Evolutionary conservation across 2,797 vertebrate species (phyloP).

Genomic region (Periophthalmus magnuspinnatus): DNA sequence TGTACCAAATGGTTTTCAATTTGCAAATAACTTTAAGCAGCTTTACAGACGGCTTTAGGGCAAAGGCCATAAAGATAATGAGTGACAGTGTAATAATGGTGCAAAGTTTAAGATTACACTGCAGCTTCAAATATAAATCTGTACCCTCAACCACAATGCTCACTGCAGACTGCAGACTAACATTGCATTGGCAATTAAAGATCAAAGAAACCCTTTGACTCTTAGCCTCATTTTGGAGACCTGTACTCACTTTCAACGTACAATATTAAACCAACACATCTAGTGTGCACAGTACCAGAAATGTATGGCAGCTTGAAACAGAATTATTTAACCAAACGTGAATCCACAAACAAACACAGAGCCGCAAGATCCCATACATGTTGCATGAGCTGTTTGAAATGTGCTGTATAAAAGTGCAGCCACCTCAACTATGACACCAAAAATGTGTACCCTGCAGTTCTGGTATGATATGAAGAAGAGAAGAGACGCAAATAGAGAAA

Average conservation of each 20-base stretch:
- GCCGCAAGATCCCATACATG: slow-evolving; percentile 2
- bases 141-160: neutral
- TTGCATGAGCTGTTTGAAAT: neutral
- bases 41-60: slow-evolving; percentile 1
- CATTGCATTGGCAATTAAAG: slow-evolving; percentile 5
- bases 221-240: neutral
- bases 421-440: neutral
- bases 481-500: neutral
- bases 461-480: neutral
- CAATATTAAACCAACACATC: neutral
- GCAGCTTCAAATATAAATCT: slow-evolving; percentile 4
- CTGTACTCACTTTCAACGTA: slow-evolving; percentile 2
- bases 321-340: slow-evolving; percentile 9
- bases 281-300: neutral
- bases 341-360: slow-evolving; percentile 4
- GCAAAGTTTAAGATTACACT: slow-evolving; percentile 11
- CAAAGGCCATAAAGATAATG: slow-evolving; percentile 9
- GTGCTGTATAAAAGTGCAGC: neutral
- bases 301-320: neutral
- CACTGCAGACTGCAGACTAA: neutral
- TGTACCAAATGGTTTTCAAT: neutral
- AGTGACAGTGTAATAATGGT: slow-evolving; percentile 5
- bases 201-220: neutral
- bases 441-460: neutral
- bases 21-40: neutral